Percentiles rank a stretch among this genome's conserved stretches.
Evolutionary conservation across 2,113 vertebrate species (phyloP).

Genomic region (Odontophorus gujanensis): DNA sequence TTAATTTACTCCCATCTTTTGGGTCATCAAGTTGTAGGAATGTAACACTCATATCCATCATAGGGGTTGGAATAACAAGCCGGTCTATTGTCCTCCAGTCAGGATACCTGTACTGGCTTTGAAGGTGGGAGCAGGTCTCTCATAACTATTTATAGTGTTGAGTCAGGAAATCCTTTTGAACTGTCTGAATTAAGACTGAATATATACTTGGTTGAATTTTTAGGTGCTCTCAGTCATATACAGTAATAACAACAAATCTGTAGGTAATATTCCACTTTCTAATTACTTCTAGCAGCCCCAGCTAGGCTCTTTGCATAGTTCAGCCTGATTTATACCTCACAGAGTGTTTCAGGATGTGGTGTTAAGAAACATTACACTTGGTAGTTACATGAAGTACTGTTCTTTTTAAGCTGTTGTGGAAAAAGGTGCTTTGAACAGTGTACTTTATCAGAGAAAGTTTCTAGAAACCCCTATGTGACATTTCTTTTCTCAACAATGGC

Average conservation of each 20-base stretch:
- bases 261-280: not conserved
- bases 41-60: not conserved
- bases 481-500: not conserved
- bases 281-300: not conserved
- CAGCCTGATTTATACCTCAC: not conserved
- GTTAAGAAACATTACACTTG: not conserved
- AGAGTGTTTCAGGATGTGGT: not conserved
- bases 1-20: not conserved
- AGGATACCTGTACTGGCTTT: not conserved
- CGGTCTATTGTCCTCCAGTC: not conserved
- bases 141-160: not conserved
- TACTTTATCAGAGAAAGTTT: not conserved
- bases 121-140: not conserved
- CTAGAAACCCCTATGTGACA: not conserved
- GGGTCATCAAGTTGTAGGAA: not conserved
- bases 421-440: not conserved
- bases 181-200: not conserved
- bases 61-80: not conserved
- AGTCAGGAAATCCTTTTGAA: not conserved
- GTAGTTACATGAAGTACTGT: not conserved
- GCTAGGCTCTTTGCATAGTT: not conserved
- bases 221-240: not conserved
- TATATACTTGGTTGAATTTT: not conserved
- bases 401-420: not conserved
- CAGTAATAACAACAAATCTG: not conserved